Evolutionary conservation across 2,113 vertebrate genomes (phyloP), one percentile per base, ranked within the genome.

Genomic region (Neogale vison): DNA sequence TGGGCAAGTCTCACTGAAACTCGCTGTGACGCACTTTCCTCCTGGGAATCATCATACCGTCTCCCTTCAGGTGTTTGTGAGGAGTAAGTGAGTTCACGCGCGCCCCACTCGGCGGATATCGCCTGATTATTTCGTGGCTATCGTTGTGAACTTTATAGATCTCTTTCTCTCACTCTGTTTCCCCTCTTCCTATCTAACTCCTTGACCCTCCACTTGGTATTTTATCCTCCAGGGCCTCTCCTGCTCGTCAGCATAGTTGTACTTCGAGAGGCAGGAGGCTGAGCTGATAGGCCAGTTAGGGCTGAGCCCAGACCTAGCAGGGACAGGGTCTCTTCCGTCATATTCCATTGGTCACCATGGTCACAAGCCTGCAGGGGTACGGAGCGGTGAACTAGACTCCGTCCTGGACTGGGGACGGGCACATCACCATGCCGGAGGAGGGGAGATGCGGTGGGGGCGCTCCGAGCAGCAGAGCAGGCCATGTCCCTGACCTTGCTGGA

Each of bases 391-490:
- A 11, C 24, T 24, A 31, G 24, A 47, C 13, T 85, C 18, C 13
- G 59, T 20, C 47, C 7, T 59, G 59, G 69, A 15, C 0, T 2
- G 0, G 36, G 13, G 31, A 14, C 29, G 18, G 15, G 69, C 47
- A 69, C 12, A 31, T 59, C 72, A 7, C 7, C 0, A 3, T 39
- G 26, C 21, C 23, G 10, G 50, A 71, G 6, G 15, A 63, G 18
- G 13, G 57, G 21, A 20, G 4, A 0, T 1, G 3, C 39, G 3
- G 6, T 20, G 20, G 39, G n/a, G 11, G 26, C 52, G 3, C 0
- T 36, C 59, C 1, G 0, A 17, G 31, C 31, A 6, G 4, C 23
- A 15, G 1, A 4, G 12, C 9, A 23, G 8, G 29, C 45, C 4
- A 2, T 8, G 3, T 7, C 21, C n/a, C n/a, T 13, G n/a, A 13